These are phyloP conservation scores for Phyllostomus hastatus DNA, from an alignment of 2,113 vertebrate genomes.

Conservation along the genomic window DNA sequence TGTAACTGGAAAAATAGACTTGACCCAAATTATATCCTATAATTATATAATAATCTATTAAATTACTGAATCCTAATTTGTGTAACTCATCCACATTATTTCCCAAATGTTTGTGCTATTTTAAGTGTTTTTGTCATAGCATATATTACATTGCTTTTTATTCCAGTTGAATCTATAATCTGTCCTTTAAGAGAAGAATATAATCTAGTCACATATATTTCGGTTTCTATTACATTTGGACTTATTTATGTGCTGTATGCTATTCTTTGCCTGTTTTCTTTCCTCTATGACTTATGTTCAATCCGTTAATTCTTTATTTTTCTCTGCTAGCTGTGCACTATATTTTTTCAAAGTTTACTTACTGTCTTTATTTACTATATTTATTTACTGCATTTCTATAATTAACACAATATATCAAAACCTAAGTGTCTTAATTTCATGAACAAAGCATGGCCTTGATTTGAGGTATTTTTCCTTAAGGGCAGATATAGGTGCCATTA, in stretches of 20 bases:
- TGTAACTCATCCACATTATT: not conserved
- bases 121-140: not conserved
- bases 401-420: not conserved
- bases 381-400: not conserved
- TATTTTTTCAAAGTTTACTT: not conserved
- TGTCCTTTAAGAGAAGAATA: not conserved
- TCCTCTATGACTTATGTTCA: not conserved
- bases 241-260: not conserved
- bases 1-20: not conserved
- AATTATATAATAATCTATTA: not conserved
- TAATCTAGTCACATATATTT: not conserved
- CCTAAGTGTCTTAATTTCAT: not conserved
- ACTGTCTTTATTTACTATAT: not conserved
- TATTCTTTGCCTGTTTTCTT: not conserved
- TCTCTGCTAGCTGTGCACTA: not conserved
- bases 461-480: not conserved
- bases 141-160: not conserved
- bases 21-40: not conserved
- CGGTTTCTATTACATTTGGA: not conserved
- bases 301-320: not conserved
- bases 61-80: not conserved
- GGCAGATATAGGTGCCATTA: not conserved
- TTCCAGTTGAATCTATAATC: not conserved
- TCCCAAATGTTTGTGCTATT: not conserved
- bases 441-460: not conserved